Conservation (phyloP, 2,113 vertebrate genomes). For the Ceuthmochares aereus region DNA sequence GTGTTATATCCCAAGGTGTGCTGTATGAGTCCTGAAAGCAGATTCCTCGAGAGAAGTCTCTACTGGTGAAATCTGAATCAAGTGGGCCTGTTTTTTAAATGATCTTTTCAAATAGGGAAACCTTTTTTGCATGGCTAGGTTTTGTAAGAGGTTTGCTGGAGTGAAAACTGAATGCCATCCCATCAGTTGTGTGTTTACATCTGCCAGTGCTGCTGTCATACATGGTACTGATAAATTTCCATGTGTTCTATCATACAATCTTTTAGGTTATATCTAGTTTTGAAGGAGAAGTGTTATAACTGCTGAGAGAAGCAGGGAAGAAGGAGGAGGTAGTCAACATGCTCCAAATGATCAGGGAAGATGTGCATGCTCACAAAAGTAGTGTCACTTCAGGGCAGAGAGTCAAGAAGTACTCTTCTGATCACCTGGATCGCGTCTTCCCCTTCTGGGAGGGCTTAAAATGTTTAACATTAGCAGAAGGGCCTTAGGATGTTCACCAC, state of each 20-base stretch:
- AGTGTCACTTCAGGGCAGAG: neutral
- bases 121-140: neutral
- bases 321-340: neutral
- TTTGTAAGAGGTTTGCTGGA: neutral
- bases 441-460: neutral
- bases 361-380: neutral
- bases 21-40: neutral
- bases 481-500: neutral
- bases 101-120: neutral
- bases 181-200: neutral
- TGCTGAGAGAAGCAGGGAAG: neutral
- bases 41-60: neutral
- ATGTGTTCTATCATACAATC: neutral
- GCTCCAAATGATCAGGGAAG: neutral
- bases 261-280: neutral
- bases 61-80: neutral
- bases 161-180: neutral
- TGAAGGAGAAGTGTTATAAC: neutral
- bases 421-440: neutral
- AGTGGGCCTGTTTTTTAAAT: neutral
- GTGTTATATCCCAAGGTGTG: neutral
- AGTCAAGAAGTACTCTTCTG: neutral
- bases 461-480: neutral
- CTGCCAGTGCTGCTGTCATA: neutral
- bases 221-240: neutral